Evolutionary conservation across 2,797 vertebrate species (phyloP).

Genomic region (Hydrolagus colliei): DNA sequence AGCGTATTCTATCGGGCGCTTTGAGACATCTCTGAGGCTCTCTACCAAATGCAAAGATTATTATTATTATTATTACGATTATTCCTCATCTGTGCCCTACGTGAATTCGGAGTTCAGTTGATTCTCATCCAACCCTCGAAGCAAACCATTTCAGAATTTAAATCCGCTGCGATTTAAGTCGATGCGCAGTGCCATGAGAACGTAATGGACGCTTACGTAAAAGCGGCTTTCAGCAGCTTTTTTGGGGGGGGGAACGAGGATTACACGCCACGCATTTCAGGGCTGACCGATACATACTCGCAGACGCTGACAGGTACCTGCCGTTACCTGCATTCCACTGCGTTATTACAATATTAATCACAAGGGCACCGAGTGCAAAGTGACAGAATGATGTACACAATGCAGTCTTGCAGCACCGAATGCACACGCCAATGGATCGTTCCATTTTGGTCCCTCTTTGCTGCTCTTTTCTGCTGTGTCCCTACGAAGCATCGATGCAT

Average conservation of each 20-base stretch:
- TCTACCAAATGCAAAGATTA: no score
- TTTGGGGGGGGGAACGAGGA: neutral
- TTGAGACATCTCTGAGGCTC: no score
- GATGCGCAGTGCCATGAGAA: neutral
- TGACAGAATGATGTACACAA: constrained; percentile 23
- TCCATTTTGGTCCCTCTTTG: neutral
- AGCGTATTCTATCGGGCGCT: no score
- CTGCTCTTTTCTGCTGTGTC: neutral
- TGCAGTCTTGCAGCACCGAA: neutral
- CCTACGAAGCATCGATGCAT: neutral
- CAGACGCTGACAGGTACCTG: neutral
- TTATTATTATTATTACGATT: neutral
- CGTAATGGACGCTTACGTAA: neutral
- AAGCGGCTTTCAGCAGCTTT: neutral
- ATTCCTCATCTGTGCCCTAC: neutral
- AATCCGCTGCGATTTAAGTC: neutral
- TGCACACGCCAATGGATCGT: neutral
- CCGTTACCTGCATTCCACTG: neutral
- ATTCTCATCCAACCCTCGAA: neutral
- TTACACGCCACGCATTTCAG: neutral
- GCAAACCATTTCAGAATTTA: neutral
- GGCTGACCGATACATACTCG: neutral
- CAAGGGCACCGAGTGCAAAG: neutral
- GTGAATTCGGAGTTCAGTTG: neutral
- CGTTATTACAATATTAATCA: constrained; percentile 19